phyloP scores from a whole-genome alignment of 2,888 invertebrate species.

The Drosophila mayaguana region DNA sequence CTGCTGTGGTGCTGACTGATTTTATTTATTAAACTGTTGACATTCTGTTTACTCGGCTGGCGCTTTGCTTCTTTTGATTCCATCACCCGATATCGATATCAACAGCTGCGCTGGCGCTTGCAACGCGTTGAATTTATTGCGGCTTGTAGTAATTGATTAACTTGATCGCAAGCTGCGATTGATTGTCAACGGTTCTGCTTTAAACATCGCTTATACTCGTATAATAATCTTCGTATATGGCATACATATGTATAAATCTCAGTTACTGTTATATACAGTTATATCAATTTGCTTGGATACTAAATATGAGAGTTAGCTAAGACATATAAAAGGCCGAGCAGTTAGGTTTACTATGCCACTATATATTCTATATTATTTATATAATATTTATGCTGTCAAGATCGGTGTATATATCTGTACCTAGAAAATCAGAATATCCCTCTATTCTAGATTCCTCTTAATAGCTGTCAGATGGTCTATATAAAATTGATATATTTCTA shows the following conservation, averaged over 20 bases:
- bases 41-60: slow-evolving; percentile 65
- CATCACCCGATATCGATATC: slow-evolving; percentile 61
- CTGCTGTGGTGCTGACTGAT: slow-evolving; percentile 64
- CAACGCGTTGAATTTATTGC: slow-evolving; percentile 68
- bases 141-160: slow-evolving; percentile 61
- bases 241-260: not conserved
- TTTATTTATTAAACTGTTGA: slow-evolving; percentile 83
- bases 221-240: slow-evolving; percentile 2
- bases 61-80: slow-evolving; percentile 46
- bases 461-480: no score
- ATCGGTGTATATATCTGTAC: no score
- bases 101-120: slow-evolving; percentile 61
- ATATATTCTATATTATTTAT: no score
- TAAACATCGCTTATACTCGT: slow-evolving; percentile 1
- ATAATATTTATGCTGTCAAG: no score
- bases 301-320: not conserved
- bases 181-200: slow-evolving; percentile 34
- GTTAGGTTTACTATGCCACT: not conserved
- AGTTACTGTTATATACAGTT: not conserved
- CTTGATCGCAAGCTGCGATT: slow-evolving; percentile 45
- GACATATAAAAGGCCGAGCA: not conserved
- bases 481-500: no score
- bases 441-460: no score
- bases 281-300: not conserved
- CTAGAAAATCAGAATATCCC: not conserved